phyloP scores from a whole-genome alignment of 2,797 vertebrate species.

The Botia almorhae region DNA sequence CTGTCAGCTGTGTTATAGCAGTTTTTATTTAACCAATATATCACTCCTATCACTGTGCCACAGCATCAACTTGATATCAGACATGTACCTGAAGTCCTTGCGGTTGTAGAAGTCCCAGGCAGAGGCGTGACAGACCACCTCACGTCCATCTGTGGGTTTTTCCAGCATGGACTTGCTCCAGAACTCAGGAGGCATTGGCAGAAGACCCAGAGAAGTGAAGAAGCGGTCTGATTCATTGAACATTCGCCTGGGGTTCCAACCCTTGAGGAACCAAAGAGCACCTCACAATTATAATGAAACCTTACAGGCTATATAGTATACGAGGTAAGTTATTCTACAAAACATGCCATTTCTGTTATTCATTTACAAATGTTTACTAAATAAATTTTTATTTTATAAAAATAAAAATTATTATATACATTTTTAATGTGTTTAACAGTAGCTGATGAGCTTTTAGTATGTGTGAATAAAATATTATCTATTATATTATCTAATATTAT shows the following conservation, averaged over 20 bases:
- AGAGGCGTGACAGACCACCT: constrained; percentile 95
- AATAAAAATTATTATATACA: too few species aligned
- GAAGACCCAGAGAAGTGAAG: constrained; percentile 88
- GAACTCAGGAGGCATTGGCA: constrained; percentile 88
- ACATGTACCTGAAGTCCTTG: constrained; percentile 90
- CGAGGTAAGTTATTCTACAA: too few species aligned
- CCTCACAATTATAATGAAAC: background rate
- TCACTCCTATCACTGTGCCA: background rate
- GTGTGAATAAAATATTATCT: too few species aligned
- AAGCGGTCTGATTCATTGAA: constrained; percentile 90
- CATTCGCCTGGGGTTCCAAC: constrained; percentile 89
- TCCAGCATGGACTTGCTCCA: constrained; percentile 91
- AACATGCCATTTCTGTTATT: too few species aligned
- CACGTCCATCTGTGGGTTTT: constrained; percentile 83
- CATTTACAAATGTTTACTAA: too few species aligned
- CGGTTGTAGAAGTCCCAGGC: constrained; percentile 99
- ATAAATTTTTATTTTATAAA: too few species aligned
- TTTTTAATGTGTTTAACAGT: too few species aligned
- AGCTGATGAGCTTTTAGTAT: too few species aligned
- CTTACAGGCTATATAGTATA: too few species aligned
- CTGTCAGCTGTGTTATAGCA: background rate
- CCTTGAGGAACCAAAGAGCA: constrained; percentile 68
- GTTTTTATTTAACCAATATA: background rate
- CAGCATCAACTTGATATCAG: constrained; percentile 69
- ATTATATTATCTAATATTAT: too few species aligned